phyloP scores from a whole-genome alignment of 1,140 invertebrate genomes.

The Amyelois transitella region DNA sequence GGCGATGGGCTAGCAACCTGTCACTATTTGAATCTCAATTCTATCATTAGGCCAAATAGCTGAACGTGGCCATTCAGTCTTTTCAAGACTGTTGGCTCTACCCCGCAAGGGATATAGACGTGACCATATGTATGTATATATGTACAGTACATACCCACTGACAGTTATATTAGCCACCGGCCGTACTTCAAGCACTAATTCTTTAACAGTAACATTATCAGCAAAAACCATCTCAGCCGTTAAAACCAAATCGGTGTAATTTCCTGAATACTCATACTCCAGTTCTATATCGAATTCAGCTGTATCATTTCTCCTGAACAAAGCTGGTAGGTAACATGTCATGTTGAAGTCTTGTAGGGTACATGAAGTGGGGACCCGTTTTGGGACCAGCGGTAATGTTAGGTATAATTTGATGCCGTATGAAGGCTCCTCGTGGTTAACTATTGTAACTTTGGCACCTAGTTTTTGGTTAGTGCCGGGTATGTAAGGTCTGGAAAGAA shows the following conservation, averaged over 20 bases:
- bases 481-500: slow-evolving; percentile 41
- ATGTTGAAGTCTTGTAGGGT: slow-evolving; percentile 33
- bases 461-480: slow-evolving; percentile 39
- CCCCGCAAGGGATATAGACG: no score
- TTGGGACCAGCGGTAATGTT: slow-evolving; percentile 33
- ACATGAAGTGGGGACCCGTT: slow-evolving; percentile 43
- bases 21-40: no score
- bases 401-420: slow-evolving; percentile 48
- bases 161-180: slow-evolving; percentile 39
- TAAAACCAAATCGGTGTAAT: slow-evolving; percentile 19
- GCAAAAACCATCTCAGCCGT: slow-evolving; percentile 33
- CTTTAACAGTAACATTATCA: slow-evolving; percentile 24
- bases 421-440: slow-evolving; percentile 52
- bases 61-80: no score
- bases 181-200: slow-evolving; percentile 29
- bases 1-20: no score
- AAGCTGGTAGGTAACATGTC: slow-evolving; percentile 42
- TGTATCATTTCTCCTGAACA: slow-evolving; percentile 33
- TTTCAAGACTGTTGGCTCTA: no score
- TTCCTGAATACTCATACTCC: slow-evolving; percentile 28
- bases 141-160: slow-evolving; percentile 35
- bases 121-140: not conserved
- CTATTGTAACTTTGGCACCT: slow-evolving; percentile 37
- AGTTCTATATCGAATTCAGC: slow-evolving; percentile 51
- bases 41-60: no score